These are phyloP conservation scores for Myotis lucifugus DNA, from an alignment of 2,113 vertebrate genomes.

Conservation along the genomic window DNA sequence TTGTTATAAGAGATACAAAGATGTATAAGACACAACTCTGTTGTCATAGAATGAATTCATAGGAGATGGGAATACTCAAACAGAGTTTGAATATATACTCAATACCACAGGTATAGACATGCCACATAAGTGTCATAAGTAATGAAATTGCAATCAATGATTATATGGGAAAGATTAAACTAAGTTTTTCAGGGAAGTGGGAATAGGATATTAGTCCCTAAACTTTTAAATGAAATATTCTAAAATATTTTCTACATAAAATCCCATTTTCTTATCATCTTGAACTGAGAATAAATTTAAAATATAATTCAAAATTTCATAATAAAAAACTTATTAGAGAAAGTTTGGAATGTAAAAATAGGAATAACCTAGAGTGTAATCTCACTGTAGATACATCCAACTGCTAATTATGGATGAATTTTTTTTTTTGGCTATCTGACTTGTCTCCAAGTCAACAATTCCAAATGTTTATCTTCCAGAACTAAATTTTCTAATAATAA, in stretches of 20 bases:
- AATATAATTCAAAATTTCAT: not conserved
- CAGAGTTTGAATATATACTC: not conserved
- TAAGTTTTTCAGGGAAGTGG: not conserved
- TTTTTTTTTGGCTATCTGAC: conserved; percentile 31
- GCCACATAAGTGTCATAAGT: not conserved
- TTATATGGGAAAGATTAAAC: not conserved
- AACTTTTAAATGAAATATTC: conserved; percentile 41
- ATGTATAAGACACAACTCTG: not conserved
- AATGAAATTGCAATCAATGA: not conserved
- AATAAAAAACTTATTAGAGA: not conserved
- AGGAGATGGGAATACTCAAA: not conserved
- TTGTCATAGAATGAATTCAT: not conserved
- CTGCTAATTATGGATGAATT: not conserved
- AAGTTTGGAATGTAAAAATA: not conserved
- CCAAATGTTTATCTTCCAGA: not conserved
- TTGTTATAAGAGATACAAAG: not conserved
- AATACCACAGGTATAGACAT: not conserved
- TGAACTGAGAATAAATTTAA: conserved; percentile 4
- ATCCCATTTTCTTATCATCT: not conserved
- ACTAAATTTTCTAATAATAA: not conserved
- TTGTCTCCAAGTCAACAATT: conserved; percentile 27
- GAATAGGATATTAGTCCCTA: not conserved
- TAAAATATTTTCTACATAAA: conserved; percentile 1
- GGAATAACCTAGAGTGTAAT: not conserved
- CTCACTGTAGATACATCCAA: not conserved